phyloP scores from a whole-genome alignment of 2,797 vertebrate genomes.

The Emys orbicularis region DNA sequence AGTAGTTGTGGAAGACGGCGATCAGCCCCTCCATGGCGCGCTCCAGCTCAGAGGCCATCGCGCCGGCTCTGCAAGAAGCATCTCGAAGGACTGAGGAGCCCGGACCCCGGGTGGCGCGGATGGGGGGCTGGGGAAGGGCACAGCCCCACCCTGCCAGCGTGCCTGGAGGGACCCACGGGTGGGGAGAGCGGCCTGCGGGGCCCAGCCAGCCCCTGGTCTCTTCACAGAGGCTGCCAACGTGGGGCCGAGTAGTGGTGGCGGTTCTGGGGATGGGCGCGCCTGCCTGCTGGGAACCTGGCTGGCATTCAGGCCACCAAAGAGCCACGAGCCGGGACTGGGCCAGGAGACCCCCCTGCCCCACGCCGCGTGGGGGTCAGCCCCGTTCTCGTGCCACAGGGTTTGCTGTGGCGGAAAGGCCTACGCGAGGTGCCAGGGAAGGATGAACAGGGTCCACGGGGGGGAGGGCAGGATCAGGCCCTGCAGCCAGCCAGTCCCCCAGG shows the following conservation, averaged over 20 bases:
- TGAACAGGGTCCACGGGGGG: neutral
- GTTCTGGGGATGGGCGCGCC: neutral
- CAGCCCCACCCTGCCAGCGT: neutral
- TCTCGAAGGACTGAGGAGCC: fast-evolving
- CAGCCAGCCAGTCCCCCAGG: neutral
- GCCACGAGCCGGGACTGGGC: neutral
- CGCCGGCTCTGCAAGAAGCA: neutral
- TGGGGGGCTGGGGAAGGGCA: neutral
- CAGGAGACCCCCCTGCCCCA: neutral
- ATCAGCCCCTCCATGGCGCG: conserved; percentile 88
- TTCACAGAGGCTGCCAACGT: neutral
- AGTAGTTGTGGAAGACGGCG: conserved; percentile 90
- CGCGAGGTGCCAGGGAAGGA: neutral
- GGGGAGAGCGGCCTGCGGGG: neutral
- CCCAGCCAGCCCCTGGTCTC: neutral
- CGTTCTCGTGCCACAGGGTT: neutral
- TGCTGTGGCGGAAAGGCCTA: neutral
- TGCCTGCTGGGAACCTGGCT: neutral
- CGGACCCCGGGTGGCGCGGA: fast-evolving
- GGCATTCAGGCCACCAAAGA: neutral
- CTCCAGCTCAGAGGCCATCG: conserved; percentile 87
- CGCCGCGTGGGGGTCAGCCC: neutral
- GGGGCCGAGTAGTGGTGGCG: fast-evolving
- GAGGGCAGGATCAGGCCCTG: neutral
- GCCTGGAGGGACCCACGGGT: neutral